phyloP scores from a whole-genome alignment of 2,113 vertebrate species.

The Orthonyx spaldingii region DNA sequence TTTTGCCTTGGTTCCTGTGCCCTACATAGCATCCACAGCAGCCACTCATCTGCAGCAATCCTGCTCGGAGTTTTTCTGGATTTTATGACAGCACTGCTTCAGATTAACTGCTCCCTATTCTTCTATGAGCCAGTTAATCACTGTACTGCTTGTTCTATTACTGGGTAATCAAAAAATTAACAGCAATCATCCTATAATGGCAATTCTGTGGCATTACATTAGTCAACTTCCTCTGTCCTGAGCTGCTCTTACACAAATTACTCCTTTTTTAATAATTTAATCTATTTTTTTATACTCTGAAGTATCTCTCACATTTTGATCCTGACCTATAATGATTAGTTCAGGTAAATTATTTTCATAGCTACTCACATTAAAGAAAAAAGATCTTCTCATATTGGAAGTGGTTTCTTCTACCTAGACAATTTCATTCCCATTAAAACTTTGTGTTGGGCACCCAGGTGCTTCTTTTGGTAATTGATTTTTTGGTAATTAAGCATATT shows the following conservation, averaged over 20 bases:
- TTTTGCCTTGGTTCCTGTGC: background rate
- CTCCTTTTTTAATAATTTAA: background rate
- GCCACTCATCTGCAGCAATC: background rate
- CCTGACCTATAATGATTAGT: background rate
- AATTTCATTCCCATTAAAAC: background rate
- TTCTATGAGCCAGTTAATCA: conserved; percentile 19
- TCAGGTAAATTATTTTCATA: background rate
- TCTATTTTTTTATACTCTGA: background rate
- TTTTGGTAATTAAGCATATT: background rate
- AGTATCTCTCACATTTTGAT: background rate
- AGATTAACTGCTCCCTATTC: background rate
- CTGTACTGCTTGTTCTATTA: background rate
- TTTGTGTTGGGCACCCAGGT: background rate
- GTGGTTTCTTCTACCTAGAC: background rate
- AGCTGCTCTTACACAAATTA: conserved; percentile 16
- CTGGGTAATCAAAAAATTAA: conserved; percentile 31
- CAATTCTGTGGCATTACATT: background rate
- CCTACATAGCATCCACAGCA: background rate
- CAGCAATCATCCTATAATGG: background rate
- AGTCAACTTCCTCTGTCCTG: background rate
- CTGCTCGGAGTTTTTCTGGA: background rate
- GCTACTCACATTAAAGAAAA: background rate
- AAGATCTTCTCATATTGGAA: background rate
- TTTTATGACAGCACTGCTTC: background rate
- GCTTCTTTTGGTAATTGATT: background rate